Conservation (phyloP, 92 coral and sea anemone species). For the Phymanthus crucifer region DNA sequence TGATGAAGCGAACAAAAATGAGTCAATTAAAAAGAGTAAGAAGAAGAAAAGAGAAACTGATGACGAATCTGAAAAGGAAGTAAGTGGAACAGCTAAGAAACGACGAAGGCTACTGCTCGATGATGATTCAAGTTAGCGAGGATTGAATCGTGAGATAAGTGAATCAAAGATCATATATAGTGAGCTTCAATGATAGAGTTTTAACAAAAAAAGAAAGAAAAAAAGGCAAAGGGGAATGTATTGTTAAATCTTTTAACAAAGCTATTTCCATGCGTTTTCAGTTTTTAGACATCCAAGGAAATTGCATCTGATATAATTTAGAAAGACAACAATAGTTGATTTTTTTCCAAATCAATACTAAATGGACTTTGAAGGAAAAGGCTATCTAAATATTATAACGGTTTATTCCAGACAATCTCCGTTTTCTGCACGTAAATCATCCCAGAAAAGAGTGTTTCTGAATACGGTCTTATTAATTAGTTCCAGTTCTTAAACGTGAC, state of each 20-base stretch:
- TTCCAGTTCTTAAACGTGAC: too few species aligned
- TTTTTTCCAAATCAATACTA: not conserved
- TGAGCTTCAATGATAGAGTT: not conserved
- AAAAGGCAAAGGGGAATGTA: not conserved
- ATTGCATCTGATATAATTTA: not conserved
- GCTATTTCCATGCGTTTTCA: not conserved
- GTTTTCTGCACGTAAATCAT: too few species aligned
- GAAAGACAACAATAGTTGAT: not conserved
- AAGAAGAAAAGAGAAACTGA: constrained; percentile 25
- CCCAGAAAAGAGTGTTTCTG: too few species aligned
- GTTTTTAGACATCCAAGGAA: not conserved
- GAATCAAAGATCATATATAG: not conserved
- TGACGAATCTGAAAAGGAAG: constrained; percentile 18
- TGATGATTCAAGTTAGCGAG: constrained; percentile 4
- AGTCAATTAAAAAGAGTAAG: not conserved
- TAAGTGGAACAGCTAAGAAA: constrained; percentile 30
- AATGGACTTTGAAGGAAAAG: not conserved
- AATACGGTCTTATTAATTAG: too few species aligned
- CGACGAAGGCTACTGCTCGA: constrained; percentile 10
- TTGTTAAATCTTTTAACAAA: not conserved
- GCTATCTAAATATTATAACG: too few species aligned
- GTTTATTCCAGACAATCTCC: too few species aligned
- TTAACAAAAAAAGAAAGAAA: not conserved
- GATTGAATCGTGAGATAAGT: not conserved
- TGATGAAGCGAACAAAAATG: not conserved